A percentile compares a stretch with the other conserved stretches of the same genome.
phyloP scores from a whole-genome alignment of 2,888 invertebrate species.

The Nezara viridula region DNA sequence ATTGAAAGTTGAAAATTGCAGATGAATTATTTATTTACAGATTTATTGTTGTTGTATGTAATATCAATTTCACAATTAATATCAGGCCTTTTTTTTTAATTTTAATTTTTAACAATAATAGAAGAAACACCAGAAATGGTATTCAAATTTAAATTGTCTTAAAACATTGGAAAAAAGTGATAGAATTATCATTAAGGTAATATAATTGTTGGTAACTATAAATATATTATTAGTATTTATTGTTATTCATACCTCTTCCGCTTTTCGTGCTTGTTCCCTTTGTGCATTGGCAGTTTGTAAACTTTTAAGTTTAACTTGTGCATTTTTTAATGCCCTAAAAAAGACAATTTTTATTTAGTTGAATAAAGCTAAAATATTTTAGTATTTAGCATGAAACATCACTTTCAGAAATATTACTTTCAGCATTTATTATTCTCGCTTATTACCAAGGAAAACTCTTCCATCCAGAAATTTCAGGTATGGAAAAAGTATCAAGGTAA shows the following conservation, averaged over 20 bases:
- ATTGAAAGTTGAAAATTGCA: not conserved
- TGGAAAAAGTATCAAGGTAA: no score
- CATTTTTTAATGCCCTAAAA: slow-evolving; percentile 88
- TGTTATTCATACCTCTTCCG: slow-evolving; percentile 67
- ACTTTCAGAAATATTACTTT: no score
- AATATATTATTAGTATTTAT: slow-evolving; percentile 63
- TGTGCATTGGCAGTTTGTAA: slow-evolving; percentile 84
- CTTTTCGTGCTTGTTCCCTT: slow-evolving; percentile 71
- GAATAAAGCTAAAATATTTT: not conserved
- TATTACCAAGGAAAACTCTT: no score
- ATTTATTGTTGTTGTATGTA: not conserved
- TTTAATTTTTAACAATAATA: not conserved
- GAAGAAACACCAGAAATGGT: not conserved
- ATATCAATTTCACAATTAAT: not conserved
- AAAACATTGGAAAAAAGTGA: not conserved
- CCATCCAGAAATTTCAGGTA: no score
- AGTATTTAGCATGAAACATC: not conserved
- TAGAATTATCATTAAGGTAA: not conserved
- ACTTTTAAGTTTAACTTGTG: slow-evolving; percentile 90
- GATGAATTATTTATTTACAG: not conserved
- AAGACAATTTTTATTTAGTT: slow-evolving; percentile 57
- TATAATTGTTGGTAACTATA: not conserved
- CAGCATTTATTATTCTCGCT: no score
- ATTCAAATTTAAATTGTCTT: not conserved
- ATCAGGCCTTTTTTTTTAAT: not conserved